Percentiles rank a stretch among this genome's conserved stretches.
Conservation (phyloP, 2,888 invertebrate genomes). For the Celastrina argiolus region DNA sequence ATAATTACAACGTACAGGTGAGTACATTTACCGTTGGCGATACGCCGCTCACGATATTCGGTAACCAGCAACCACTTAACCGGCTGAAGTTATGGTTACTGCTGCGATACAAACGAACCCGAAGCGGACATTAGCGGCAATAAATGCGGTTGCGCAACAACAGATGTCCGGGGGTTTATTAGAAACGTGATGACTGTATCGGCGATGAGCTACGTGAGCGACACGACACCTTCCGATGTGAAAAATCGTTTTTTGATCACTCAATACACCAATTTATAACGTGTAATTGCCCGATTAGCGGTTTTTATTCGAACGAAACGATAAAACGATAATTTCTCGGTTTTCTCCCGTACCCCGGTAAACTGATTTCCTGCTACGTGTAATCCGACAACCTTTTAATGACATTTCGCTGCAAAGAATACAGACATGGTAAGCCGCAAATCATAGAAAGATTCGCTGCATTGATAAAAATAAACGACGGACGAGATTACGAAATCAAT, state of each 20-base stretch:
- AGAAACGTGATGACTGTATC: constrained; percentile 68
- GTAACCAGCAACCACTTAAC: constrained; percentile 37
- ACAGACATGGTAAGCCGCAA: constrained; percentile 74
- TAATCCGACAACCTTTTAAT: constrained; percentile 74
- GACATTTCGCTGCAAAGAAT: constrained; percentile 63
- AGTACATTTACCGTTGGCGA: constrained; percentile 31
- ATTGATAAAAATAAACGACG: constrained; percentile 74
- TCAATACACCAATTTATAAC: constrained; percentile 70
- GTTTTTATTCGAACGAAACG: constrained; percentile 61
- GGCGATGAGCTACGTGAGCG: constrained; percentile 61
- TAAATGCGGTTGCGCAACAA: constrained; percentile 72
- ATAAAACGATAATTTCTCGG: constrained; percentile 72
- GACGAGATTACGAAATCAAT: constrained; percentile 74
- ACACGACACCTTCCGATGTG: constrained; percentile 72
- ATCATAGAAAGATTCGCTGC: constrained; percentile 76
- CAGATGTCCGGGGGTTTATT: constrained; percentile 66
- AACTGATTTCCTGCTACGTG: constrained; percentile 75
- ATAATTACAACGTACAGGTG: constrained; percentile 33
- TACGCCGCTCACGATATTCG: constrained; percentile 33
- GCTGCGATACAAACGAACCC: constrained; percentile 53
- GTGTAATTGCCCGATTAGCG: constrained; percentile 75
- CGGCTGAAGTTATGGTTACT: constrained; percentile 32
- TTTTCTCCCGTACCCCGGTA: constrained; percentile 64
- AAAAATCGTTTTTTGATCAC: constrained; percentile 73
- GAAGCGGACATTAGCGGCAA: constrained; percentile 63